Percentiles rank a stretch among this genome's conserved stretches.
Evolutionary conservation across 1,140 invertebrate genomes (phyloP).

Genomic region (Pogonus chalceus): DNA sequence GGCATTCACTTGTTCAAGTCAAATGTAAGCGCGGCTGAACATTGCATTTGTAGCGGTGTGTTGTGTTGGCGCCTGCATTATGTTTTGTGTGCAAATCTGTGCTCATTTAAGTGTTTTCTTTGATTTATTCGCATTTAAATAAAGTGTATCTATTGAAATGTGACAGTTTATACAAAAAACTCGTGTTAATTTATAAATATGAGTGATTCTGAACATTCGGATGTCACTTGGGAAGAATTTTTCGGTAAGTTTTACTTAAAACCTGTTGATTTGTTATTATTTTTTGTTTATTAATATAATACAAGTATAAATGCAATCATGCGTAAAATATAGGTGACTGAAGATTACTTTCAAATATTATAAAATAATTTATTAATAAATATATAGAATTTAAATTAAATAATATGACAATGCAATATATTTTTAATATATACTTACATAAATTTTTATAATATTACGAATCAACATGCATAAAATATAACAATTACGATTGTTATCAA

Average conservation of each 20-base stretch:
- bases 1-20: conserved; percentile 9
- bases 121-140: neutral
- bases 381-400: too few relatives aligned
- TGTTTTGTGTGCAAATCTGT: conserved; percentile 11
- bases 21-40: neutral
- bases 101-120: neutral
- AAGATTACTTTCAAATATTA: too few relatives aligned
- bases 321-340: too few relatives aligned
- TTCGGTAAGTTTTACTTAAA: conserved; percentile 24
- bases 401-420: too few relatives aligned
- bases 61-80: conserved; percentile 1
- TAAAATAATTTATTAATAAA: too few relatives aligned
- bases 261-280: too few relatives aligned
- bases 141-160: conserved; percentile 16
- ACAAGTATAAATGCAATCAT: too few relatives aligned
- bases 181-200: conserved; percentile 21
- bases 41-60: neutral
- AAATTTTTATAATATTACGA: too few relatives aligned
- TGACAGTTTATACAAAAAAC: conserved; percentile 16
- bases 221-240: conserved; percentile 29
- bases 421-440: too few relatives aligned
- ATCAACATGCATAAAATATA: too few relatives aligned
- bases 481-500: too few relatives aligned
- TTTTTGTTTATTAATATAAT: too few relatives aligned
- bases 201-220: conserved; percentile 21